Conservation (phyloP, 2,888 invertebrate species). For the Nephrotoma guestfalica region DNA sequence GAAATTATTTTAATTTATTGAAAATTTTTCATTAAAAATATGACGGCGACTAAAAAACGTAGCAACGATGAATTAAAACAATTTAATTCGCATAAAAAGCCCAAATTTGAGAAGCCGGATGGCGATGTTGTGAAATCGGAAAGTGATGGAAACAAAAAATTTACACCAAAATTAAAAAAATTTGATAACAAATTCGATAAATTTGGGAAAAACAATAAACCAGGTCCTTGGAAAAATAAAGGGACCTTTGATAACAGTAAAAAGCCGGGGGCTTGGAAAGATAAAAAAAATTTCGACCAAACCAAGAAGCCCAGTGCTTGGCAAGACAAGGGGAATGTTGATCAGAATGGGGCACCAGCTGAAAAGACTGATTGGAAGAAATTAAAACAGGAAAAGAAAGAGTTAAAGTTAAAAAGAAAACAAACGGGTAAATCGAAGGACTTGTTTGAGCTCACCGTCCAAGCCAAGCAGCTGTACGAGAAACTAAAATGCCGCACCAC, state of each 20-base stretch:
- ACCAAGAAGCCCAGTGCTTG: constrained; percentile 37
- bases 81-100: not conserved
- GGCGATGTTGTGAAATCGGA: constrained; percentile 8
- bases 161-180: not conserved
- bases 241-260: not conserved
- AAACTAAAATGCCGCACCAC: constrained; percentile 34
- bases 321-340: not conserved
- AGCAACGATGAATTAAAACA: not conserved
- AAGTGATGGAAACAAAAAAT: constrained; percentile 9
- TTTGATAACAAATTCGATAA: constrained; percentile 5
- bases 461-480: constrained; percentile 46
- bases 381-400: constrained; percentile 60
- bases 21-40: not conserved
- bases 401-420: constrained; percentile 47
- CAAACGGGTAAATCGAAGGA: constrained; percentile 36
- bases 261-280: constrained; percentile 37
- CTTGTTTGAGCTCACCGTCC: constrained; percentile 36
- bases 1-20: not conserved
- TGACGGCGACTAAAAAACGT: not conserved
- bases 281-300: constrained; percentile 62
- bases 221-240: not conserved
- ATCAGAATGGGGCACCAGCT: constrained; percentile 14
- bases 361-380: constrained; percentile 57
- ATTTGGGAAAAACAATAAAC: not conserved
- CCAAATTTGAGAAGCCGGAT: not conserved